phyloP scores from a whole-genome alignment of 2,888 invertebrate genomes.

The Bibio marci region DNA sequence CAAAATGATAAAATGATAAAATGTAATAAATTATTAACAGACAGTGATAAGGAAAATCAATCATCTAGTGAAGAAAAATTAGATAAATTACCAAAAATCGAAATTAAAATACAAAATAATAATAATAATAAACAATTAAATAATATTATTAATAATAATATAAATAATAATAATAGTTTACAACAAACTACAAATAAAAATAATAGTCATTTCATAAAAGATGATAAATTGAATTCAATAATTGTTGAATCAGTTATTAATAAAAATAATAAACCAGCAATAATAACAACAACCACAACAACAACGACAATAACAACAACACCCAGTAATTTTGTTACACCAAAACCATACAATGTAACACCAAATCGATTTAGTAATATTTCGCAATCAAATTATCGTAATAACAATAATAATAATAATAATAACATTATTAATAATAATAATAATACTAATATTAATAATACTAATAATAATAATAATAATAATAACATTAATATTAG shows the following conservation, averaged over 20 bases:
- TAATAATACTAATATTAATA: background rate
- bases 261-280: constrained; percentile 13
- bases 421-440: too few species aligned
- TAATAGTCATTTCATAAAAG: constrained; percentile 3
- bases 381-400: background rate
- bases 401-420: too few species aligned
- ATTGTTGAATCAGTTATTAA: too few species aligned
- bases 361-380: constrained; percentile 7
- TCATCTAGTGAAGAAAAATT: constrained; percentile 34
- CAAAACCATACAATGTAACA: constrained; percentile 9
- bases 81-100: constrained; percentile 23
- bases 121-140: constrained; percentile 4
- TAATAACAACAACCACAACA: constrained; percentile 7
- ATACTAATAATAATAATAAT: too few species aligned
- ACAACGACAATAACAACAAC: background rate
- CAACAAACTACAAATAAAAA: too few species aligned
- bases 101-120: constrained; percentile 14
- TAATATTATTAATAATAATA: constrained; percentile 4
- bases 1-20: constrained; percentile 29
- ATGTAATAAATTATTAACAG: constrained; percentile 40
- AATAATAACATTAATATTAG: background rate
- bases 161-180: constrained; percentile 16
- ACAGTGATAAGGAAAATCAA: constrained; percentile 59
- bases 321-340: constrained; percentile 3
- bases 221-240: constrained; percentile 8